phyloP scores from a whole-genome alignment of 2,113 vertebrate genomes.

The Pao palembangensis region DNA sequence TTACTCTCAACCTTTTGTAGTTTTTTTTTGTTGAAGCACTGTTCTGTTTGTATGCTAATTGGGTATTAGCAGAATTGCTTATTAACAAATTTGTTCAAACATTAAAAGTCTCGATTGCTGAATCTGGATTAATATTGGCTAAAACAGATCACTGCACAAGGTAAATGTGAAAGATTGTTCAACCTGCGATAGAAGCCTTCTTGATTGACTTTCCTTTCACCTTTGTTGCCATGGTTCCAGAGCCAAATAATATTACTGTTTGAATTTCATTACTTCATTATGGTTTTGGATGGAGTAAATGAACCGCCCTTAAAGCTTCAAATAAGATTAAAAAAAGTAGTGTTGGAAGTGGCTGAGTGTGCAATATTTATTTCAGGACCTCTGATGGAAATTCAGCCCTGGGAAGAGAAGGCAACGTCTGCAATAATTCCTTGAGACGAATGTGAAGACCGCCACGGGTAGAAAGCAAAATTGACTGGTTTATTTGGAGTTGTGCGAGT shows the following conservation, averaged over 20 bases:
- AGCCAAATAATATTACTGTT: not conserved
- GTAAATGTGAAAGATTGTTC: no score
- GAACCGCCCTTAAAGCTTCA: not conserved
- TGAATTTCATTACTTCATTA: conserved; percentile 3
- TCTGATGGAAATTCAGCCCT: conserved; percentile 22
- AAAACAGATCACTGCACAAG: no score
- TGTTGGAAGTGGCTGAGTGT: conserved; percentile 1
- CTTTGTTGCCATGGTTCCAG: conserved; percentile 19
- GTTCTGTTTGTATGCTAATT: no score
- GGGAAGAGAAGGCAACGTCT: conserved; percentile 21
- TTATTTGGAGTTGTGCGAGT: conserved; percentile 56
- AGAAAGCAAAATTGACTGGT: conserved; percentile 47
- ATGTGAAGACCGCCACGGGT: conserved; percentile 42
- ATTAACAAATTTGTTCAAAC: no score
- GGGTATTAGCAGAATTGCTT: no score
- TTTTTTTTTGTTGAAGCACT: no score
- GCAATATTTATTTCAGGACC: conserved; percentile 19
- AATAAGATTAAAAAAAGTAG: conserved; percentile 7
- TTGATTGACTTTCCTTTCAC: not conserved
- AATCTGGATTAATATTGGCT: no score
- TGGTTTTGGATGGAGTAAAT: not conserved
- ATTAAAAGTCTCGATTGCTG: no score
- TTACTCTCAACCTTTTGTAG: no score
- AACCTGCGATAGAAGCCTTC: not conserved
- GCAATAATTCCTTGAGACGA: conserved; percentile 54